Base-by-base conservation (phyloP, 2,113 vertebrate genomes). In the Spermophilus dauricus region DNA sequence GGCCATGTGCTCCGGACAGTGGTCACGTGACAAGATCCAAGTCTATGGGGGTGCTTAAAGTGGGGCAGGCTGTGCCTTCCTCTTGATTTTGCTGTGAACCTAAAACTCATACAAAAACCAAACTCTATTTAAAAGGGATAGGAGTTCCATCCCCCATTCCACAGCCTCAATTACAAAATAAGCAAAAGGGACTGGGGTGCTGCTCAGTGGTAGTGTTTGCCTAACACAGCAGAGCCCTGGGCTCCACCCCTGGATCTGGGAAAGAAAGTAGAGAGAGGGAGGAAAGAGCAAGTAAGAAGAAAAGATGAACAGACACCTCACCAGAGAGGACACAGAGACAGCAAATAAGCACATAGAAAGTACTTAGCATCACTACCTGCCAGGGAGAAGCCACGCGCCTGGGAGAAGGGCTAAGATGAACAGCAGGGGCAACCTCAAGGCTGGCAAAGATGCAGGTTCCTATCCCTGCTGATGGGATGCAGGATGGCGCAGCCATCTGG, bases 101-200 rank as follows among this genome's bases (percentile, higher is more conserved):
- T 87, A 39, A 42, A 39, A 73, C 26, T 56, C 4, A 28, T 32
- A 28, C 18, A 73, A 87, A 63, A 63, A 8, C 24, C 17, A 73
- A 42, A 39, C 8, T 73, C n/a, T 58, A 86, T 14, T 86, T 11
- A 37, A 56, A 73, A 14, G 26, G 5, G 58, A 24, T 37, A 37
- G n/a, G n/a, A 37, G n/a, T 45, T 76, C 32, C 18, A 53, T 9
- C 34, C 18, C 5, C 3, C 8, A 1, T 1, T 17, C 1, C 30
- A 56, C 8, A 86, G 8, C n/a, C 34, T 26, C 69, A 20, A 56
- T 39, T 28, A 88, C 70, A 75, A 61, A 61, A 75, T 28, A n/a
- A 39, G 56, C 56, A 39, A 63, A 61, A 42, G n/a, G n/a, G 56
- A 26, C 24, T 16, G 34, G 24, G 26, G 26, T 30, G 58, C 30